Evolutionary conservation across 2,797 vertebrate species (phyloP), one percentile per base, ranked within the genome.

Genomic region (Pelodytes ibericus): DNA sequence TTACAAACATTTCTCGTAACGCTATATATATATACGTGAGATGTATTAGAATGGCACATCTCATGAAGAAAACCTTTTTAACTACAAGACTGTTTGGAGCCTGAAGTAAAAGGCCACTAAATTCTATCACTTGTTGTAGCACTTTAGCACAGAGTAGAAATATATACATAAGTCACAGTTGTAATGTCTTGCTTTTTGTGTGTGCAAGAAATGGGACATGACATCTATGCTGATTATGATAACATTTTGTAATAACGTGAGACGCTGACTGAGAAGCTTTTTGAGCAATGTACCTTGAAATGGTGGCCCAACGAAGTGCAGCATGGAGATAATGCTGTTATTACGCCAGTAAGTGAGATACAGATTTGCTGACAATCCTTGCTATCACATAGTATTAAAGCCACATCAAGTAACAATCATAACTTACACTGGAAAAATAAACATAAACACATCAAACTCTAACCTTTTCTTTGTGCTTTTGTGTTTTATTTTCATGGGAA

Each of bases 401-500:
- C 39, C 22, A 24, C 51, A 5, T 20, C 8, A 18, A 53, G 27
- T 61, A 24, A 61, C 62, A 44, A n/a, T 31, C 7, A 62, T 26
- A 51, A 73, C 20, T 26, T 26, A 31, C 29, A 64, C 47, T 4
- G 22, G 26, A 27, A 69, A 33, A 69, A 53, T 57, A 6, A 18
- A 53, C 39, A 63, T 30, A 53, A 69, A 27, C 30, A 62, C 16
- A 70, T 76, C 30, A 62, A 4, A 22, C 22, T 64, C 8, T 41
- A 41, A 41, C 22, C 22, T 36, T 53, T 66, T 6, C 13, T 31
- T 71, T 24, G 18, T 29, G 41, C 67, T 53, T 53, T 51, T 70
- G 33, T 16, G 44, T 69, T 51, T 76, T 22, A 69, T 70, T 62
- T 62, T 30, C 4, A 20, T 44, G 72, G 39, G 51, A 66, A 66